A percentile compares a stretch with the other conserved stretches of the same genome.
phyloP scores from a whole-genome alignment of 2,113 vertebrate genomes.

The zebrafish (Danio rerio) region GRCz12tu NC_133193.1:53179501-53180000 shows the following conservation, averaged over 20 bases:
- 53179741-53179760: constrained; percentile 58
- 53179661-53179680: constrained; percentile 84
- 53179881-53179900: background rate
- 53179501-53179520: no score
- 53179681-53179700: constrained; percentile 85
- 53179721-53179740: constrained; percentile 84
- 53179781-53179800: background rate
- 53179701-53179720: constrained; percentile 87
- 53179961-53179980: constrained; percentile 91
- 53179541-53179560: no score
- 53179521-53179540: no score
- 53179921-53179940: constrained; percentile 94
- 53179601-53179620: background rate
- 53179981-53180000: constrained; percentile 95
- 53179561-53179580: no score
- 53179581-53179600: no score
- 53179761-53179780: background rate
- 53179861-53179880: no score
- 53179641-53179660: constrained; percentile 81
- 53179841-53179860: background rate
- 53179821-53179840: background rate
- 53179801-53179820: background rate
- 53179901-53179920: constrained; percentile 72
- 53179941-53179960: constrained; percentile 98
- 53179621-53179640: background rate